Evolutionary conservation across 2,888 invertebrate species (phyloP), one percentile per base, ranked within the genome.

Genomic region (Drosophila barbarae): DNA sequence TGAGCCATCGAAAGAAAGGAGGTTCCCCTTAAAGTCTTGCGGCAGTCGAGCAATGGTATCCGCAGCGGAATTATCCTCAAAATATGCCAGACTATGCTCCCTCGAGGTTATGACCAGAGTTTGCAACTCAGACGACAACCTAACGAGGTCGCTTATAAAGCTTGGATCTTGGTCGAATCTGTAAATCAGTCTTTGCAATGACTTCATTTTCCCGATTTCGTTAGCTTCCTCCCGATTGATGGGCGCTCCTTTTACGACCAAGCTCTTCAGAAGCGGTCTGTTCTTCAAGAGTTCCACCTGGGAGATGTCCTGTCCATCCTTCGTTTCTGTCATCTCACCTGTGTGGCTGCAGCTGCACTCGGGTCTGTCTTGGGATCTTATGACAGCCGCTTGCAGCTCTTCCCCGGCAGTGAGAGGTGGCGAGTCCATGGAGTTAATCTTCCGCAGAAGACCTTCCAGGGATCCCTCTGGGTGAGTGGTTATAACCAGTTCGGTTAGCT

Each of bases 181-280:
- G 23, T 53, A 53, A 42, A 15, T n/a, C 3, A 32, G 21, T 10
- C 21, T 32, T 8, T 53, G 42, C 30, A 53, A n/a, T 13, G 38
- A 4, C 6, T 9, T n/a, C 2, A 52, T 52, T 21, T 39, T 52
- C 2, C 18, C 18, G 7, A 52, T 9, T 30, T 52, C 38, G 5
- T 52, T 28, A n/a, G 18, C 39, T 21, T 52, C 51, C 13, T 18
- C n/a, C 10, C 15, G 38, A 6, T 6, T 26, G 9, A 52, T 30
- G 18, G 51, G 51, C 9, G 18, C 15, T 18, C 28, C 51, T 7
- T 52, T 52, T 10, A 52, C 7, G 13, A 30, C 21, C 28, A 52
- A 30, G 6, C 38, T 52, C 18, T 39, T 28, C 2, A 52, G 18
- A 13, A 9, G 6, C 13, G 39, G 18, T 2, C 38, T 18, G 18